A percentile compares a stretch with the other conserved stretches of the same genome.
These are phyloP conservation scores for Alcedo quadribrachys DNA, from an alignment of 2,797 vertebrate species.

Conservation along the genomic window DNA sequence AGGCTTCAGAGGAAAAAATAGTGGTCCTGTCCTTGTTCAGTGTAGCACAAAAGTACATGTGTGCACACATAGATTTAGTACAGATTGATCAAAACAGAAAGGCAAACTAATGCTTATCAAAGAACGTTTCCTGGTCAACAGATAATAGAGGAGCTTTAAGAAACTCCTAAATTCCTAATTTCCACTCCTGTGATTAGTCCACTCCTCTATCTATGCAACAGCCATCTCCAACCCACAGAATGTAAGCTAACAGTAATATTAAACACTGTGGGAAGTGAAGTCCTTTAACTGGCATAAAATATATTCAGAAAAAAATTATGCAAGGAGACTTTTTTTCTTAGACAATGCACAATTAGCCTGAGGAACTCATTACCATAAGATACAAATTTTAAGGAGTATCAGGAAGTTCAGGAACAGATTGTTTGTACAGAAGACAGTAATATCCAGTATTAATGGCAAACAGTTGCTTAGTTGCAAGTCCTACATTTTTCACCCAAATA, in stretches of 20 bases:
- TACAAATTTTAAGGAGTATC: constrained; percentile 4
- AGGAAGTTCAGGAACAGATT: constrained; percentile 20
- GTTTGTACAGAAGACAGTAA: neutral
- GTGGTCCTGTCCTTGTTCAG: neutral
- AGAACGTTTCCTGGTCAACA: neutral
- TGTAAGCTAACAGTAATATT: neutral
- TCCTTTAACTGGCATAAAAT: constrained; percentile 14
- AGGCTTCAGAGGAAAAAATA: neutral
- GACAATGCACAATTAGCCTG: constrained; percentile 9
- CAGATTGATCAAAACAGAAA: neutral
- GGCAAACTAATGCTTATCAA: neutral
- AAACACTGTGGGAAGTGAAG: neutral
- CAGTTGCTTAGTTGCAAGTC: neutral
- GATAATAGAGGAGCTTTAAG: neutral
- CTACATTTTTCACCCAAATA: neutral
- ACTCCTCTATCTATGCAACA: neutral
- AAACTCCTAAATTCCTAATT: neutral
- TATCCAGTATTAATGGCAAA: neutral
- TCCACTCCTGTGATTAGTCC: neutral
- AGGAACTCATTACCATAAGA: constrained; percentile 32
- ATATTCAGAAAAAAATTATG: constrained; percentile 10
- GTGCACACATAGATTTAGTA: neutral
- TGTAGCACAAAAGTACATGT: neutral
- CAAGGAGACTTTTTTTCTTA: neutral
- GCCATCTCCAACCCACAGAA: neutral